Evolutionary conservation across 2,113 vertebrate genomes (phyloP), one percentile per base, ranked within the genome.

Genomic region (Salvelinus sp.): DNA sequence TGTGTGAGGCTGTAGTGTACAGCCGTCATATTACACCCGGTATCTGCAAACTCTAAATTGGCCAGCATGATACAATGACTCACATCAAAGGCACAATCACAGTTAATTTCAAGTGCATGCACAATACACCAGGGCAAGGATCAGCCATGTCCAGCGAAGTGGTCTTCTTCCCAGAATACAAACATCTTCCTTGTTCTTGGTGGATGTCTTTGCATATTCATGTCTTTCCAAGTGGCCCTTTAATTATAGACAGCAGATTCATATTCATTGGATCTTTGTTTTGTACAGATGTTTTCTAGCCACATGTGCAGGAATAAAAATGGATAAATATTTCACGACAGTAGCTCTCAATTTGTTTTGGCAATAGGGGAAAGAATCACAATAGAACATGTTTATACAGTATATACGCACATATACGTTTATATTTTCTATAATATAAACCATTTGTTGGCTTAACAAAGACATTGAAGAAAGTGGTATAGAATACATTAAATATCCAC

Each of bases 141-240:
- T 73, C 71, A 69, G 65, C 33, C 58, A 70, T 76, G 62, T 65
- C 12, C 58, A 76, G 5, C 18, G 16, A 76, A 71, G 69, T 50
- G 25, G 25, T 28, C 23, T 62, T 71, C 47, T 62, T 71, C 47
- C 75, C 63, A 58, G 27, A 76, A 76, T 27, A 25, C 23, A 60
- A 25, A 58, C 5, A 54, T 80, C 79, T 80, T 72, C 72, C 69
- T 80, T 80, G 70, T 76, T 75, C 50, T 23, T 28, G 48, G 73
- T 47, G 58, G 74, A 68, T 72, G 69, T 76, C 44, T 70, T 67
- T 82, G 78, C 71, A 82, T 82, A 82, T 79, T 82, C 76, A 82
- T 82, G 75, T 67, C 65, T 44, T 71, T 25, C 64, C 72, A 78
- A 78, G 80, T 78, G 68, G 58, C 73, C 63, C 69, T 78, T 78